Percentiles rank a stretch among this genome's conserved stretches.
Evolutionary conservation across 23 tunicate species (phyloP).

Genomic region (Styela clava): DNA sequence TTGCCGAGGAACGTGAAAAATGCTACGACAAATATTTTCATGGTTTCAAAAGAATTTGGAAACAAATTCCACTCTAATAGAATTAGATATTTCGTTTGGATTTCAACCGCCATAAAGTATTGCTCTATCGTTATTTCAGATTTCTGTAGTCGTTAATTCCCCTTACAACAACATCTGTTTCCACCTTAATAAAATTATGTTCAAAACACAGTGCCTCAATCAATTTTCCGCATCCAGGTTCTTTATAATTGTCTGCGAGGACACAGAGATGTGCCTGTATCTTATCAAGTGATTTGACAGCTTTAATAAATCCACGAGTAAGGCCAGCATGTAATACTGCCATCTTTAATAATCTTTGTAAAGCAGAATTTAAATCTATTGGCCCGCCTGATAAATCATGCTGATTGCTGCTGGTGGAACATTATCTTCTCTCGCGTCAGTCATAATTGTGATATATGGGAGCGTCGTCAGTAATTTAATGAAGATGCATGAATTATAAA

Average conservation of each 20-base stretch:
- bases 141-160: too few species aligned
- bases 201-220: slow-evolving; percentile 93
- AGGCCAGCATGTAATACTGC: slow-evolving; percentile 82
- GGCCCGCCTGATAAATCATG: slow-evolving; percentile 57
- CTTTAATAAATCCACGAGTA: slow-evolving; percentile 92
- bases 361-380: slow-evolving; percentile 87
- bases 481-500: too few species aligned
- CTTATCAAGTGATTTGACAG: slow-evolving; percentile 91
- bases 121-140: too few species aligned
- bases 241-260: slow-evolving; percentile 95
- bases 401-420: slow-evolving; percentile 41
- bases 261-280: slow-evolving; percentile 93
- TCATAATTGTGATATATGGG: slow-evolving; percentile 18
- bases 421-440: slow-evolving; percentile 61
- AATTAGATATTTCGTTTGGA: too few species aligned
- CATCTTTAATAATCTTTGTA: slow-evolving; percentile 88
- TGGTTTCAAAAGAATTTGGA: too few species aligned
- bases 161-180: too few species aligned
- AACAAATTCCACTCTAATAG: too few species aligned
- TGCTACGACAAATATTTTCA: too few species aligned
- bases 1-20: too few species aligned
- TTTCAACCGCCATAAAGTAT: too few species aligned
- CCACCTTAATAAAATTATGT: slow-evolving; percentile 81
- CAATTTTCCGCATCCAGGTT: slow-evolving; percentile 75
- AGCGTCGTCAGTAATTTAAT: too few species aligned